Evolutionary conservation across 2,113 vertebrate species (phyloP).

Genomic region (Malaclemys terrapin): DNA sequence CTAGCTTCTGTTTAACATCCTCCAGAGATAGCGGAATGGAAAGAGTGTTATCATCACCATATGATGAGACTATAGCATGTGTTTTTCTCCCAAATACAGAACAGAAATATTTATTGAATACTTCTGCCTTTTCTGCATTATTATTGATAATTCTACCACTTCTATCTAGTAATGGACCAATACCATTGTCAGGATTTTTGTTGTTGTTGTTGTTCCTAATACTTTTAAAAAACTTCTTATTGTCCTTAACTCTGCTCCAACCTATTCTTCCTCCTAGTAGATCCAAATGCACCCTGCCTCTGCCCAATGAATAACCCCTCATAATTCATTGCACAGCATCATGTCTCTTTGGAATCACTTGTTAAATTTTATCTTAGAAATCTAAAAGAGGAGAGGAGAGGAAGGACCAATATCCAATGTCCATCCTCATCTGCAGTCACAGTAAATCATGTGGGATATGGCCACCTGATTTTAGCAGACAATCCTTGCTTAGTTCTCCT

Average conservation of each 20-base stretch:
- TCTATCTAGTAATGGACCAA: no score
- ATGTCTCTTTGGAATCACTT: neutral
- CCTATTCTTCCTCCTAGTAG: neutral
- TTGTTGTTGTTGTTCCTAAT: no score
- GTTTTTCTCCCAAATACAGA: no score
- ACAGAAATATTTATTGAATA: no score
- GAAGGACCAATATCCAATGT: neutral
- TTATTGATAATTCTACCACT: no score
- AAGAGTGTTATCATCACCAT: no score
- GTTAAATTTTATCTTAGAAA: neutral
- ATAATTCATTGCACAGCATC: neutral
- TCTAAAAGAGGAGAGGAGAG: neutral
- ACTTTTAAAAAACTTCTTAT: neutral
- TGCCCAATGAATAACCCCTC: neutral
- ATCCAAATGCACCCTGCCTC: neutral
- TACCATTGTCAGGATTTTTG: no score
- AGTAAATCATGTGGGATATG: neutral
- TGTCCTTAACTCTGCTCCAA: neutral
- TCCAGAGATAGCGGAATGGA: no score
- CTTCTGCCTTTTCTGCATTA: no score
- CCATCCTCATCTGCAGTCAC: neutral
- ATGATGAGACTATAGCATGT: no score
- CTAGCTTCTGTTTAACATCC: no score
- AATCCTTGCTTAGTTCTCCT: accelerated
- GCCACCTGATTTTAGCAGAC: neutral